Percentiles rank a stretch among this genome's conserved stretches.
Evolutionary conservation across 1,140 invertebrate species (phyloP).

Genomic region (Phymorhynchus buccinoides): DNA sequence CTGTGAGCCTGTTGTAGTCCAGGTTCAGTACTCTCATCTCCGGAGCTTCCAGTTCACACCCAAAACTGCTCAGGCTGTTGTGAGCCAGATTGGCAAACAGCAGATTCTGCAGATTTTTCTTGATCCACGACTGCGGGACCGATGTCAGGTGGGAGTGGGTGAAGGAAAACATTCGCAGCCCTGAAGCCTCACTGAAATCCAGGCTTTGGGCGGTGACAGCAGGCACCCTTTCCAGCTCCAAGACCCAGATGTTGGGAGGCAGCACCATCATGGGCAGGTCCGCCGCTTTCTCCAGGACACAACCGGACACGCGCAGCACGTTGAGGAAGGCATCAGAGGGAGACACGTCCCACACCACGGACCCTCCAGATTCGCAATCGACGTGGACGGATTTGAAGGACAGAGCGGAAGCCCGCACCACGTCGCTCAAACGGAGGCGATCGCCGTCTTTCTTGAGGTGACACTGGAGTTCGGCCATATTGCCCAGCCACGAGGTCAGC

Average conservation of each 20-base stretch:
- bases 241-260: constrained; percentile 45
- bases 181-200: constrained; percentile 36
- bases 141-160: background rate
- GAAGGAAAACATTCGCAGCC: constrained; percentile 24
- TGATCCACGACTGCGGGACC: constrained; percentile 22
- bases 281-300: background rate
- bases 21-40: constrained; percentile 37
- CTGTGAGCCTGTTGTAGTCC: constrained; percentile 27
- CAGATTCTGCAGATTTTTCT: background rate
- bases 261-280: background rate
- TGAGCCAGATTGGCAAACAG: constrained; percentile 3
- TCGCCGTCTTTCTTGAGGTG: background rate
- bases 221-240: constrained; percentile 6
- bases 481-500: constrained; percentile 20
- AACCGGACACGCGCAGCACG: constrained; percentile 4
- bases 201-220: background rate
- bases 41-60: constrained; percentile 25
- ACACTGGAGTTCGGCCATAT: constrained; percentile 13
- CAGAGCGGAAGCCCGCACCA: background rate
- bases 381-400: constrained; percentile 13
- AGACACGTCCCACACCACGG: constrained; percentile 12
- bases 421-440: background rate
- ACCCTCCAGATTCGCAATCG: background rate
- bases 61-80: constrained; percentile 33
- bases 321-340: background rate